phyloP scores from a whole-genome alignment of 2,113 vertebrate species.

The Numida meleagris region DNA sequence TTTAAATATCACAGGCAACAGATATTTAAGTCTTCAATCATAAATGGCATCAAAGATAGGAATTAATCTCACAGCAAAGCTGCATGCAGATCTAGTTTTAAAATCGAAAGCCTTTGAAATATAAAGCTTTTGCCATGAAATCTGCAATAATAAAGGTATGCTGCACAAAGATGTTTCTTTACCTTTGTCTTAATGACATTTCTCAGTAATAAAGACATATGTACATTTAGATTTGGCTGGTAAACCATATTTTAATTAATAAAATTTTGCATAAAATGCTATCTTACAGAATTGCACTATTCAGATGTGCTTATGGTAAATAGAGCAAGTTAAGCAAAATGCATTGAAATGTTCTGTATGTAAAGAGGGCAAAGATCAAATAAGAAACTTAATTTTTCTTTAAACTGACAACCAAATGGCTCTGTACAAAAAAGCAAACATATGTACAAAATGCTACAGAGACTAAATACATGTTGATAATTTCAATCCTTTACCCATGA shows the following conservation, averaged over 20 bases:
- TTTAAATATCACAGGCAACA: slow-evolving; percentile 85
- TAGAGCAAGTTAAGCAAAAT: slow-evolving; percentile 43
- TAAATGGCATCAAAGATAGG: slow-evolving; percentile 80
- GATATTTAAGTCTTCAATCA: slow-evolving; percentile 77
- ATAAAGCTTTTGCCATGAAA: slow-evolving; percentile 79
- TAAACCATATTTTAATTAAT: slow-evolving; percentile 77
- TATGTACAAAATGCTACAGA: slow-evolving; percentile 86
- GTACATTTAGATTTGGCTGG: slow-evolving; percentile 78
- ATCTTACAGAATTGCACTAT: slow-evolving; percentile 77
- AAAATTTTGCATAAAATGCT: slow-evolving; percentile 82
- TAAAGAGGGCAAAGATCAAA: slow-evolving; percentile 77
- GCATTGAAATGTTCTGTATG: slow-evolving; percentile 46
- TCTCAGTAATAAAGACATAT: slow-evolving; percentile 76
- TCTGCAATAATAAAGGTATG: slow-evolving; percentile 79
- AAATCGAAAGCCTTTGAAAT: slow-evolving; percentile 79
- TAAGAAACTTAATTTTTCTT: slow-evolving; percentile 76
- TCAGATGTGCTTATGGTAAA: slow-evolving; percentile 66
- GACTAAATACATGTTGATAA: slow-evolving; percentile 75
- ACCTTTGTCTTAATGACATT: slow-evolving; percentile 68
- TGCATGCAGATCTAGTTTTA: slow-evolving; percentile 81
- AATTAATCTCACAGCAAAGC: slow-evolving; percentile 81
- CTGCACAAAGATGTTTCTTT: slow-evolving; percentile 77
- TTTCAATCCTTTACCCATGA: slow-evolving; percentile 67
- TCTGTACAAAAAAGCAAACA: slow-evolving; percentile 86
- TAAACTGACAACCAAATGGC: slow-evolving; percentile 81